Conservation (phyloP, 2,113 vertebrate genomes). For the Albula glossodonta region DNA sequence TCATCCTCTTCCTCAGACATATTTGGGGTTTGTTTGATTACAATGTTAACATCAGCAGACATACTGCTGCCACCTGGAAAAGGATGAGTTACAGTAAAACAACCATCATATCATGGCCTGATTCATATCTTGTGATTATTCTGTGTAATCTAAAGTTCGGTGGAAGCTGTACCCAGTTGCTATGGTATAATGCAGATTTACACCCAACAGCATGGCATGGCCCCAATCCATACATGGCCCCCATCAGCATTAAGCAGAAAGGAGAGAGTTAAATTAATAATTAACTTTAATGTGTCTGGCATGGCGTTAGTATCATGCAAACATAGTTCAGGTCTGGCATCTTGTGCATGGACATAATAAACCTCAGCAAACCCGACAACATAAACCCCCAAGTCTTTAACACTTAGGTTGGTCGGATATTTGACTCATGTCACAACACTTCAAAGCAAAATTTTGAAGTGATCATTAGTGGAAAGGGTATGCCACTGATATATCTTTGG, state of each 20-base stretch:
- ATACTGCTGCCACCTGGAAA: not conserved
- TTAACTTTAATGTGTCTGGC: not conserved
- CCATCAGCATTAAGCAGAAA: not conserved
- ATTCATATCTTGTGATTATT: not conserved
- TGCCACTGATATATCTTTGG: not conserved
- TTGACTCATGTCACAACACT: not conserved
- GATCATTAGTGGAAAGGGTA: not conserved
- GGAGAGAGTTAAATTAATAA: too few relatives aligned
- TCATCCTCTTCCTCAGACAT: not conserved
- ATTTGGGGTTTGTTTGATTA: not conserved
- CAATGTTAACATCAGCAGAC: not conserved
- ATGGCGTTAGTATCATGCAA: not conserved
- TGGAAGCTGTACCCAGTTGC: not conserved
- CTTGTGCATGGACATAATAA: not conserved
- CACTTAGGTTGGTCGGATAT: not conserved
- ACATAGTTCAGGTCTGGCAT: not conserved
- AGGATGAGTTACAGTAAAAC: not conserved
- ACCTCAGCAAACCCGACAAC: not conserved
- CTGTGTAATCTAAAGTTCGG: not conserved
- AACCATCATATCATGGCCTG: not conserved
- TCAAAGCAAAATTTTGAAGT: not conserved
- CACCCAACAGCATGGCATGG: not conserved
- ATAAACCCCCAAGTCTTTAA: not conserved
- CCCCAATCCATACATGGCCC: not conserved
- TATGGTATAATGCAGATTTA: not conserved